Base-by-base conservation (phyloP, 2,797 vertebrate species). In the Poliocrania exsul region DNA sequence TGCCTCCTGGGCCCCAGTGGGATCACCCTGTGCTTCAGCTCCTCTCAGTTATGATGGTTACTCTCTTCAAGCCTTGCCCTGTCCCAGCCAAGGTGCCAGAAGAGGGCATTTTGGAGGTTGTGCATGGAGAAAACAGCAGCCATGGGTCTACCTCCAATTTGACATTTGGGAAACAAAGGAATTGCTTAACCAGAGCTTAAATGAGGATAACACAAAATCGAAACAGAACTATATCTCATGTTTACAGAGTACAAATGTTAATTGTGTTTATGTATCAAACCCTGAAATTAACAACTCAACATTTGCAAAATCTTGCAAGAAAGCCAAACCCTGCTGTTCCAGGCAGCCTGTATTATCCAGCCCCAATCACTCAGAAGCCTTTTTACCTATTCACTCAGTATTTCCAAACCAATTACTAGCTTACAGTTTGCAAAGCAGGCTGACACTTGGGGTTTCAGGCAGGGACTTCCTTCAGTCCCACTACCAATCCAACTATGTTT, bases 401-500 rank as follows among this genome's bases (percentile, higher is more conserved):
- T 97, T 97, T 97, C 96, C 90, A 97, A 97, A 97, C 94, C 97
- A 97, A 97, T 98, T 97, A 97, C 73, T 54, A 90, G 92, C 95
- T 97, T 93, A 66, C 69, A 81, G 86, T 96, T 96, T 97, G 96
- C 96, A 96, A 96, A 97, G 96, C 75, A 83, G 91, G 46, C 80
- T 95, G 97, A 96, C 96, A 82, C 89, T 80, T 71, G 95, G 95
- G 96, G 89, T 97, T 96, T 97, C 72, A 72, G 47, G 77, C 58
- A 91, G 96, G 93, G 97, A 88, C 95, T 95, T 96, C 93, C 89
- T 96, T 94, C 80, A 94, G 94, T 95, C 96, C 92, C 96, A 86
- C 92, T 87, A 92, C 97, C 96, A 96, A 94, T 93, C 96, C 90
- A 90, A 95, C 97, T 95, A 97, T 81, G 93, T 94, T 97, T 97